These are phyloP conservation scores for Hozukius guyotensis DNA, from an alignment of 2,797 vertebrate species.

Conservation along the genomic window DNA sequence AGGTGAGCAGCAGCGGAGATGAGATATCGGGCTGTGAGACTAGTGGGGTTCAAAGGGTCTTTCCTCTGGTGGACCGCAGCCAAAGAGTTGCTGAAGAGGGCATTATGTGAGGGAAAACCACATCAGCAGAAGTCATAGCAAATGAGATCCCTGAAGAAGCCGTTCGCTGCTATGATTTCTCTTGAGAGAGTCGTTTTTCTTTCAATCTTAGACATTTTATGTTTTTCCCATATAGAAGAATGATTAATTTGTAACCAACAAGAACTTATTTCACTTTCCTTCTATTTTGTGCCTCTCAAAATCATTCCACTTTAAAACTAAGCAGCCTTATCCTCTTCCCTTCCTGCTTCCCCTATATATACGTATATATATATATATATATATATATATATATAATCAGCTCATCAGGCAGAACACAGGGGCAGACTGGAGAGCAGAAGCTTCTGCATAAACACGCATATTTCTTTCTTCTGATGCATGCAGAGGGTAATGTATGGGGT, in stretches of 20 bases:
- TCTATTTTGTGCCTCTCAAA: constrained; percentile 2
- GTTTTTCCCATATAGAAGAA: neutral
- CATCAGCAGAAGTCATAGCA: constrained; percentile 60
- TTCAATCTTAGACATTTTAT: neutral
- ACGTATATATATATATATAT: neutral
- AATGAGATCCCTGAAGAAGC: constrained; percentile 57
- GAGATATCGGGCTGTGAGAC: constrained; percentile 35
- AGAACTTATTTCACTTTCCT: neutral
- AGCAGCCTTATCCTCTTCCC: constrained; percentile 1
- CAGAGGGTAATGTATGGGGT: constrained; percentile 47
- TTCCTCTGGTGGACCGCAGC: constrained; percentile 54
- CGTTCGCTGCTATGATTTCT: neutral
- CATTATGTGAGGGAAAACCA: constrained; percentile 35
- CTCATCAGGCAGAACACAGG: constrained; percentile 68
- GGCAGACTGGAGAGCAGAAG: constrained; percentile 36
- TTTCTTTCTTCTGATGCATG: constrained; percentile 19
- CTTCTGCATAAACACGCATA: constrained; percentile 58
- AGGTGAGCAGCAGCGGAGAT: constrained; percentile 33
- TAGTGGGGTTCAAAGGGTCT: constrained; percentile 55
- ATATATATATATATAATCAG: constrained; percentile 42
- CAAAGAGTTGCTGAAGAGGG: constrained; percentile 58
- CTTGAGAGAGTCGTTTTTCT: neutral
- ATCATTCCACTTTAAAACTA: neutral
- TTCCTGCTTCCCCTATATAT: neutral
- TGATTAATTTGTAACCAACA: neutral